Conservation (phyloP, 2,113 vertebrate genomes). For the Hippocampus barbouri region DNA sequence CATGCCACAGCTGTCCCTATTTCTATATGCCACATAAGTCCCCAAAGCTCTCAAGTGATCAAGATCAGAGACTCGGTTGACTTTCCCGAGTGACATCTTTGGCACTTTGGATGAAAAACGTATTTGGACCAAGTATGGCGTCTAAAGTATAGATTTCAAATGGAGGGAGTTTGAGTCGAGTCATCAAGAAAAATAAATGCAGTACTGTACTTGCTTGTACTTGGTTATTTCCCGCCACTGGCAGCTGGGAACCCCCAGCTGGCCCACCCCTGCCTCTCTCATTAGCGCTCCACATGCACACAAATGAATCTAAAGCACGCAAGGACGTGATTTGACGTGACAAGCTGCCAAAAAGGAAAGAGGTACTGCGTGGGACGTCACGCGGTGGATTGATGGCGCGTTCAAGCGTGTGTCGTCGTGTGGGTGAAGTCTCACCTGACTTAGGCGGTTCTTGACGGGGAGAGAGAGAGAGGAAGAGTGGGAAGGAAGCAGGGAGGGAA, state of each 20-base stretch:
- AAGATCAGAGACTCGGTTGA: no score
- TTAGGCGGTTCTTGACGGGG: conserved; percentile 15
- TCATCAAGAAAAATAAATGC: no score
- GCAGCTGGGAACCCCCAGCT: background rate
- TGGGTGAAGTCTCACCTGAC: conserved; percentile 41
- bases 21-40: no score
- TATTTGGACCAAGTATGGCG: no score
- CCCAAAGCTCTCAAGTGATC: no score
- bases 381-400: background rate
- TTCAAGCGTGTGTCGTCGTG: conserved; percentile 13
- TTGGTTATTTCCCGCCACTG: background rate
- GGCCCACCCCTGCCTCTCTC: background rate
- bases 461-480: background rate
- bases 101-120: no score
- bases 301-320: background rate
- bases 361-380: background rate
- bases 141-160: no score
- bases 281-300: background rate
- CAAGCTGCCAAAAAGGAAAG: background rate
- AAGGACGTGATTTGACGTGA: background rate
- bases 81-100: no score
- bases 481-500: background rate
- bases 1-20: no score
- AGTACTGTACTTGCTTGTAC: background rate
- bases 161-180: no score